Conservation (phyloP, 2,113 vertebrate genomes). For the Dromiciops gliroides region DNA sequence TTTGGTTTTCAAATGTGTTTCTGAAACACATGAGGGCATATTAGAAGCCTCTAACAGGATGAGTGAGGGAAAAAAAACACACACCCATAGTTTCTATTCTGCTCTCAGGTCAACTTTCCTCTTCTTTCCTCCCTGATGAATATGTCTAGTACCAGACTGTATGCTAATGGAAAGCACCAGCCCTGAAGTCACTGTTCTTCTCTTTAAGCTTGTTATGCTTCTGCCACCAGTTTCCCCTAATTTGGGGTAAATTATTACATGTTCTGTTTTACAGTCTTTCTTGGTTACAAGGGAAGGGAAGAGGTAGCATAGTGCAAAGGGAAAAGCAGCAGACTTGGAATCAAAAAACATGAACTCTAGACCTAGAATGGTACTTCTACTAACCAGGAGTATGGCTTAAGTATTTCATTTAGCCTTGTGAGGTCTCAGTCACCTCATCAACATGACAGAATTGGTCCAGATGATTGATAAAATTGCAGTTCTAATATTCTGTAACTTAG, state of each 20-base stretch:
- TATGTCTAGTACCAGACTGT: not conserved
- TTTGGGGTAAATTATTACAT: not conserved
- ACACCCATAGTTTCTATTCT: not conserved
- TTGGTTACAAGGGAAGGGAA: not conserved
- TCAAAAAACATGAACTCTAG: not conserved
- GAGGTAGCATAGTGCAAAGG: not conserved
- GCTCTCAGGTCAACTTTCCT: not conserved
- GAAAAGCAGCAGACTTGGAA: not conserved
- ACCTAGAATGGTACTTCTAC: not conserved
- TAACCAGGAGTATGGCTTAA: not conserved
- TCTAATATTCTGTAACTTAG: not conserved
- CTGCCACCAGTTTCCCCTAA: not conserved
- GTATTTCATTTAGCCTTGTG: not conserved
- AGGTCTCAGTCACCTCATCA: not conserved
- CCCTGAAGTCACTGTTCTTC: not conserved
- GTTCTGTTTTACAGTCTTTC: not conserved
- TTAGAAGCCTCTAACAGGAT: not conserved
- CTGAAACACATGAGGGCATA: not conserved
- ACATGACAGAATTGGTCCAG: not conserved
- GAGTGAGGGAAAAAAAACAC: not conserved
- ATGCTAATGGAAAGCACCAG: not conserved
- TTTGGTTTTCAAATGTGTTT: not conserved
- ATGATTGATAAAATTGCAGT: not conserved
- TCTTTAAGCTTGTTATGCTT: not conserved
- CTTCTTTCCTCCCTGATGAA: not conserved